Conservation (phyloP, 2,888 invertebrate species). For the Scelioninae gen. 1 region DNA sequence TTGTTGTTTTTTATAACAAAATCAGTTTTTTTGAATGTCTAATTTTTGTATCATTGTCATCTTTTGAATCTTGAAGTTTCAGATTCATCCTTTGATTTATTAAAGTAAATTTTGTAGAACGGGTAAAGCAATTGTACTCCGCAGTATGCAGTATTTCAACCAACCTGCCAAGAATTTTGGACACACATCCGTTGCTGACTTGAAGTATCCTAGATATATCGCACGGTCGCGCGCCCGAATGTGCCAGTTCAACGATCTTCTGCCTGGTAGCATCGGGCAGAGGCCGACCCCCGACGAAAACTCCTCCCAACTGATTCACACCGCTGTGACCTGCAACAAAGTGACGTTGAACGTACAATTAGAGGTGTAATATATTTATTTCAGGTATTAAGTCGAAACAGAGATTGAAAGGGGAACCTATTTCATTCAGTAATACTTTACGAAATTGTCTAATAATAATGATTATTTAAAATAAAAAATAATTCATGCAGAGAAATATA, state of each 20-base stretch:
- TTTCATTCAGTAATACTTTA: neutral
- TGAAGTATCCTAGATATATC: conserved; percentile 99
- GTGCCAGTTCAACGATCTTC: conserved; percentile 99
- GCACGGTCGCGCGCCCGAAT: conserved; percentile 98
- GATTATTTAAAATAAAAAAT: no score
- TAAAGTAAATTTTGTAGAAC: no score
- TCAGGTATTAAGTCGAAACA: conserved; percentile 6
- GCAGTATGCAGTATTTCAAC: conserved; percentile 83
- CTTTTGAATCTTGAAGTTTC: no score
- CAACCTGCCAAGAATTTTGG: conserved; percentile 99
- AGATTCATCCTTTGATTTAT: no score
- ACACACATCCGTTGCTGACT: conserved; percentile 99
- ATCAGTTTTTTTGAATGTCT: no score
- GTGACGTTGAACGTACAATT: conserved; percentile 57
- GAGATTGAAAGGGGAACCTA: neutral
- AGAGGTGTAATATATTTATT: conserved; percentile 44
- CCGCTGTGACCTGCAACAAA: conserved; percentile 94
- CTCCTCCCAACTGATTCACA: conserved; percentile 99
- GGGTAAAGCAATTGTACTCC: no score
- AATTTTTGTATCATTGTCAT: no score
- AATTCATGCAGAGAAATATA: no score
- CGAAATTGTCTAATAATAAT: no score
- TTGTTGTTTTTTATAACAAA: no score
- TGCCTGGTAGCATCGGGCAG: conserved; percentile 98
- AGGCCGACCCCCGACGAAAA: conserved; percentile 99